phyloP scores from a whole-genome alignment of 2,888 invertebrate species.

The Apeira syringaria region DNA sequence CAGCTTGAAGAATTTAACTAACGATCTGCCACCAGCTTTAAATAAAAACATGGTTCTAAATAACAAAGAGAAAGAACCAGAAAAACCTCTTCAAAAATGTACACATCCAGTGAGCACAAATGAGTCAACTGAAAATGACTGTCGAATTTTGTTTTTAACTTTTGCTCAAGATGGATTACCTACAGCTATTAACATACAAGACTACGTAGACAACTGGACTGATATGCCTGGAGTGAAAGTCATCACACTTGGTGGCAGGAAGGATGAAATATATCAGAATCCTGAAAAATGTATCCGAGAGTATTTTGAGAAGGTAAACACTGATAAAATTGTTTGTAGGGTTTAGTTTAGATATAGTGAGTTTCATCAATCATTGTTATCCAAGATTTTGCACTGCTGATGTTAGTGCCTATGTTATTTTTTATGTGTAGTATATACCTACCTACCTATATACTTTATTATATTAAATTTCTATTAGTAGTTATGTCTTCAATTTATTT shows the following conservation, averaged over 20 bases:
- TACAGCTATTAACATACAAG: constrained; percentile 72
- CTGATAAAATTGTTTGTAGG: too few relatives aligned
- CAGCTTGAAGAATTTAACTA: constrained; percentile 58
- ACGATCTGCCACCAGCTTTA: constrained; percentile 68
- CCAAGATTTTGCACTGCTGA: too few relatives aligned
- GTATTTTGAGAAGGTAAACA: constrained; percentile 79
- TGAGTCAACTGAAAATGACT: constrained; percentile 48
- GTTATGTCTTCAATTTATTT: too few relatives aligned
- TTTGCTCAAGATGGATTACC: constrained; percentile 79
- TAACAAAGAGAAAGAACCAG: constrained; percentile 40
- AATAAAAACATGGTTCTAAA: constrained; percentile 54
- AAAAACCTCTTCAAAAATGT: constrained; percentile 48
- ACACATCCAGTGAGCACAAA: constrained; percentile 40
- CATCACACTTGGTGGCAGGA: constrained; percentile 73
- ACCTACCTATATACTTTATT: too few relatives aligned
- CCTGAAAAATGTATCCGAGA: constrained; percentile 82
- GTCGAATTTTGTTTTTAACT: constrained; percentile 74
- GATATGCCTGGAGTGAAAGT: constrained; percentile 63
- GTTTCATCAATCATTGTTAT: too few relatives aligned
- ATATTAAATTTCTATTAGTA: too few relatives aligned
- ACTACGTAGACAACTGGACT: constrained; percentile 71
- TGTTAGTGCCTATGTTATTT: too few relatives aligned
- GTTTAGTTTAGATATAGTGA: too few relatives aligned
- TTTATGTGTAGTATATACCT: too few relatives aligned
- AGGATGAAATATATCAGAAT: constrained; percentile 75